Percentiles rank a stretch among this genome's conserved stretches.
These are phyloP conservation scores for Lepidochrysops patricia DNA, from an alignment of 2,888 invertebrate species.

Conservation along the genomic window DNA sequence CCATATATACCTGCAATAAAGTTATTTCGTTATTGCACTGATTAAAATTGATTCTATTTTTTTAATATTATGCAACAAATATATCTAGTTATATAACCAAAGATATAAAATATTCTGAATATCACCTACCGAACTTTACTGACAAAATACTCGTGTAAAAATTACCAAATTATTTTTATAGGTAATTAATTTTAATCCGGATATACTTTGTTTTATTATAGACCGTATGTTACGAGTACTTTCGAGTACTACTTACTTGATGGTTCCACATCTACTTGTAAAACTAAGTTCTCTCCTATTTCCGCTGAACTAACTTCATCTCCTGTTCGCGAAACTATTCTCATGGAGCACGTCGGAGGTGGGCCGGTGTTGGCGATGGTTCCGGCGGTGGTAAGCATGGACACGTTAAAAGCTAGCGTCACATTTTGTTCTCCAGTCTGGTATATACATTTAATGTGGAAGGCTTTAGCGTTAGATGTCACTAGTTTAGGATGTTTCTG, in stretches of 20 bases:
- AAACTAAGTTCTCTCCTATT: constrained; percentile 90
- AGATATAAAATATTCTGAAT: too few species aligned
- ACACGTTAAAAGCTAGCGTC: constrained; percentile 93
- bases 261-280: constrained; percentile 90
- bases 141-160: too few species aligned
- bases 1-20: constrained; percentile 86
- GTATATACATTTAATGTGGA: constrained; percentile 96
- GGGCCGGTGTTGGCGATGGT: constrained; percentile 96
- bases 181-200: too few species aligned
- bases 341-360: constrained; percentile 93
- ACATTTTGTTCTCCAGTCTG: constrained; percentile 95
- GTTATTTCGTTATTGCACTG: not conserved
- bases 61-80: not conserved
- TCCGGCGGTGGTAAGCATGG: constrained; percentile 95
- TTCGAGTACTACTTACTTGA: constrained; percentile 73
- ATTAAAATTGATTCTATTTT: not conserved
- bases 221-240: too few species aligned
- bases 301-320: constrained; percentile 93
- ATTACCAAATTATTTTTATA: too few species aligned
- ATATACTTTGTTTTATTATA: too few species aligned
- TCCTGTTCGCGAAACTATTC: constrained; percentile 89
- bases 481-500: constrained; percentile 97
- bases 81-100: too few species aligned
- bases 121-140: too few species aligned
- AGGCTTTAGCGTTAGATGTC: constrained; percentile 95